These are phyloP conservation scores for Chamaea fasciata DNA, from an alignment of 2,113 vertebrate species.

Conservation along the genomic window DNA sequence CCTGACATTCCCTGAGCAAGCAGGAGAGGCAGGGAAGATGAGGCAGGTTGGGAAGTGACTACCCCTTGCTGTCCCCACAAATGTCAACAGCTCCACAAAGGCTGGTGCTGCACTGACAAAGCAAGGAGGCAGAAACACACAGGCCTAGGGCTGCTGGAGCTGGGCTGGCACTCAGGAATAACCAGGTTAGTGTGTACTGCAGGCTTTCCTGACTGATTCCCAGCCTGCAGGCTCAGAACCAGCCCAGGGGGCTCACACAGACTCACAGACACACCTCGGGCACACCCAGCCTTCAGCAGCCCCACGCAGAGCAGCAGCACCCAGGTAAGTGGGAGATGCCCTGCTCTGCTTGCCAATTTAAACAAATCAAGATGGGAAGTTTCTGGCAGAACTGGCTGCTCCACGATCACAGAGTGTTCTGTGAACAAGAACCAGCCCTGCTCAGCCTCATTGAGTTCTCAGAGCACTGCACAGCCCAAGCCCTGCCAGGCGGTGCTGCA, in stretches of 20 bases:
- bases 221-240: not conserved
- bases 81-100: not conserved
- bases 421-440: not conserved
- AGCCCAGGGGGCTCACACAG: not conserved
- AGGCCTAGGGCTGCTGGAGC: not conserved
- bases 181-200: not conserved
- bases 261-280: fast-evolving
- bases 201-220: not conserved
- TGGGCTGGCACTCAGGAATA: not conserved
- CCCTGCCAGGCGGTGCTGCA: not conserved
- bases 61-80: not conserved
- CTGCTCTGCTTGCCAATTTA: not conserved
- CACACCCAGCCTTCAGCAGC: not conserved
- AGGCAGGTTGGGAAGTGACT: not conserved
- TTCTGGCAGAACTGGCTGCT: not conserved
- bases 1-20: not conserved
- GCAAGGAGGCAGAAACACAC: not conserved
- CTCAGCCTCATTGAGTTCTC: not conserved
- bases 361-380: not conserved
- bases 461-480: not conserved
- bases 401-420: not conserved
- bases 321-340: not conserved
- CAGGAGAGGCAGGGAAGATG: not conserved
- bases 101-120: not conserved
- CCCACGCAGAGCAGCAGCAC: not conserved